Percentiles rank a stretch among this genome's conserved stretches.
phyloP scores from a whole-genome alignment of 2,113 vertebrate genomes.

The Malurus melanocephalus region DNA sequence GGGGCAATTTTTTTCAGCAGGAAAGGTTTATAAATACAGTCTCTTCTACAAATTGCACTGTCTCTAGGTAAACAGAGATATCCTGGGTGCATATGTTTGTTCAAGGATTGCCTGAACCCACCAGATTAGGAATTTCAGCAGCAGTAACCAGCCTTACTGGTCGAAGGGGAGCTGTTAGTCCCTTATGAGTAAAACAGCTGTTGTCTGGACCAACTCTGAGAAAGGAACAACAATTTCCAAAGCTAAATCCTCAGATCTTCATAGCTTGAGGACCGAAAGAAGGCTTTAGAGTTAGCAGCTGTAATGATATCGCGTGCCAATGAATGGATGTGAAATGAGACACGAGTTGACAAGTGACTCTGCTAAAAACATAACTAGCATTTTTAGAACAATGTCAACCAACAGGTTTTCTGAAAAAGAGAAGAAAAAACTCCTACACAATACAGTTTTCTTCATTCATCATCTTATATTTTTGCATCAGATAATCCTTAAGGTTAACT shows the following conservation, averaged over 20 bases:
- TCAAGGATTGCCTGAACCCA: not conserved
- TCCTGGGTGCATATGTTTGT: slow-evolving; percentile 14
- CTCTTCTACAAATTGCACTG: not conserved
- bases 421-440: not conserved
- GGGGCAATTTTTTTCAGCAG: slow-evolving; percentile 9
- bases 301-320: not conserved
- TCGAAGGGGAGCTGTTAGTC: not conserved
- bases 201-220: not conserved
- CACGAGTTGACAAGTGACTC: not conserved
- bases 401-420: not conserved
- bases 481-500: not conserved
- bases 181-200: not conserved
- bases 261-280: not conserved
- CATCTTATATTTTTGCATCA: not conserved
- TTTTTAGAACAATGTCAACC: not conserved
- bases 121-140: not conserved
- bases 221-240: not conserved
- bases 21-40: slow-evolving; percentile 1
- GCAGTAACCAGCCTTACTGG: not conserved
- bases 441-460: not conserved
- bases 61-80: slow-evolving; percentile 10
- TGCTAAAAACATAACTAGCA: not conserved
- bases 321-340: not conserved
- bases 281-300: not conserved
- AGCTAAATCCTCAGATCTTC: not conserved